Conservation (phyloP, 2,888 invertebrate genomes). For the Prostheceraeus crozeri region DNA sequence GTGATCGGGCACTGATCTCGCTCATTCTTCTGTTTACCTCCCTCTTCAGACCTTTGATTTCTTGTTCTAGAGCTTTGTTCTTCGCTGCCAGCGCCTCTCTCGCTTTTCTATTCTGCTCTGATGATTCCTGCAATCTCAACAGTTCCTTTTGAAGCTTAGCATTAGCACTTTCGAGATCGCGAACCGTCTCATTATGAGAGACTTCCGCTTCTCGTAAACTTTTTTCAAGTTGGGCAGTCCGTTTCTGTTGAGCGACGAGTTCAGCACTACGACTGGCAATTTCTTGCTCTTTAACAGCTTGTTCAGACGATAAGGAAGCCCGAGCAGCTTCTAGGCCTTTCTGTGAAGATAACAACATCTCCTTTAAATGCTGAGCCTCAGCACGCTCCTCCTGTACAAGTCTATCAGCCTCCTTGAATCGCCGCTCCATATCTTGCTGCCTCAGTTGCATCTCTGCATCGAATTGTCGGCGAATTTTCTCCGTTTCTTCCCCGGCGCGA, state of each 20-base stretch:
- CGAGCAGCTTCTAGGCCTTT: constrained; percentile 43
- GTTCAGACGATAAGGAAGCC: constrained; percentile 38
- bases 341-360: constrained; percentile 49
- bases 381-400: constrained; percentile 45
- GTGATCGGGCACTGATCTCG: no score
- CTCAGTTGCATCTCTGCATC: constrained; percentile 42
- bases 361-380: constrained; percentile 47
- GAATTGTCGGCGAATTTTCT: constrained; percentile 44
- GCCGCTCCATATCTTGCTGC: constrained; percentile 11
- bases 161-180: constrained; percentile 44
- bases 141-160: constrained; percentile 46
- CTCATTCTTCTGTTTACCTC: constrained; percentile 47
- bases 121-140: constrained; percentile 44
- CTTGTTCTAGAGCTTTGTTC: constrained; percentile 48
- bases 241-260: constrained; percentile 44
- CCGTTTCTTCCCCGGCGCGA: constrained; percentile 50
- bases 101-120: constrained; percentile 46
- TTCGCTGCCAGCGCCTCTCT: constrained; percentile 45
- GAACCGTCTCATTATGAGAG: constrained; percentile 43
- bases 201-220: constrained; percentile 44
- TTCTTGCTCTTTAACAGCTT: background rate
- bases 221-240: constrained; percentile 44
- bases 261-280: constrained; percentile 44
- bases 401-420: constrained; percentile 43
- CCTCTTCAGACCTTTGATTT: constrained; percentile 46